Evolutionary conservation across 1,140 invertebrate genomes (phyloP).

Genomic region (Harpegnathos saltator): DNA sequence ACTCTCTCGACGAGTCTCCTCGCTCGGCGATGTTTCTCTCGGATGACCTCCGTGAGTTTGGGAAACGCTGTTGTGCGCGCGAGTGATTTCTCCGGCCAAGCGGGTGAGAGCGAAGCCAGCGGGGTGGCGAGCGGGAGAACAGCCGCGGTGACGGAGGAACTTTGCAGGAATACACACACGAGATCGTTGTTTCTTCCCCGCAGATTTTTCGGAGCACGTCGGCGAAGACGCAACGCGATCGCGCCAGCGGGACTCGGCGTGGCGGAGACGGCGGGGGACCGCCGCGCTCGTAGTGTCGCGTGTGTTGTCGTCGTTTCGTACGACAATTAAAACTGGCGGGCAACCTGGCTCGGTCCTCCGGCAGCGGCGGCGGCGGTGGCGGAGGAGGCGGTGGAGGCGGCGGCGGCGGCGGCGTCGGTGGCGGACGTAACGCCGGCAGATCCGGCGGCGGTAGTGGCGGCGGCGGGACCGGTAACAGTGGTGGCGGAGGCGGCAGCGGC

Average conservation of each 20-base stretch:
- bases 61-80: too few species aligned
- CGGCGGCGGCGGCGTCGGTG: conserved; percentile 77
- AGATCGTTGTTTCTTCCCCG: too few species aligned
- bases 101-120: too few species aligned
- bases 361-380: conserved; percentile 83
- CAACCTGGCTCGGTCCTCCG: conserved; percentile 85
- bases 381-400: conserved; percentile 83
- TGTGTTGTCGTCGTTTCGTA: conserved; percentile 74
- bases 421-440: conserved; percentile 51
- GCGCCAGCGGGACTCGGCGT: conserved; percentile 43
- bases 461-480: conserved; percentile 68
- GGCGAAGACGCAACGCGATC: conserved; percentile 56
- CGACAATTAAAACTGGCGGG: conserved; percentile 85
- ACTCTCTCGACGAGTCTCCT: too few species aligned
- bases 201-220: background rate
- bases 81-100: too few species aligned
- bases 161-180: too few species aligned
- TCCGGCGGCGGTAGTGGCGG: conserved; percentile 62
- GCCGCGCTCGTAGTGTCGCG: conserved; percentile 71
- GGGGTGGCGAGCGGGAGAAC: too few species aligned
- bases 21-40: too few species aligned
- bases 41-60: too few species aligned
- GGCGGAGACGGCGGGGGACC: conserved; percentile 37
- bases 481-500: conserved; percentile 54
- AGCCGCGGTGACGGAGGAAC: too few species aligned